These are phyloP conservation scores for Phrynocephalus versicolor DNA, from an alignment of 2,113 vertebrate genomes.

Conservation along the genomic window DNA sequence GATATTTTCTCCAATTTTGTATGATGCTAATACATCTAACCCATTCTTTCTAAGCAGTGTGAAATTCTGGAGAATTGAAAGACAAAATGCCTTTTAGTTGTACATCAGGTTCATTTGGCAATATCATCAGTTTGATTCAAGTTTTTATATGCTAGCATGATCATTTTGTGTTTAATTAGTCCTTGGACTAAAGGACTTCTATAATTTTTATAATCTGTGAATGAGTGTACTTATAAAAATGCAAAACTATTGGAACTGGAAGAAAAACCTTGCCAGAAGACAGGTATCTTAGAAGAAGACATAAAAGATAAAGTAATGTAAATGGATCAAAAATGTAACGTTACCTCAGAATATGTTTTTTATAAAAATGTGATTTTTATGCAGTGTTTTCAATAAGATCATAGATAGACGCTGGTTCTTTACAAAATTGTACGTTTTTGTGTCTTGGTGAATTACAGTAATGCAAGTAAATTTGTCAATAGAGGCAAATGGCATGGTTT, in stretches of 20 bases:
- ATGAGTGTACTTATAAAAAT: conserved; percentile 25
- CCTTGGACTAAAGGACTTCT: background rate
- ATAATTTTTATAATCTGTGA: conserved; percentile 8
- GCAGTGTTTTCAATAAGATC: conserved; percentile 36
- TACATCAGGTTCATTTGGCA: conserved; percentile 38
- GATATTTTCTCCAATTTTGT: conserved; percentile 11
- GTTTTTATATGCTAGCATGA: conserved; percentile 11
- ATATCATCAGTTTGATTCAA: conserved; percentile 1
- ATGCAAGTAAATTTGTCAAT: conserved; percentile 47
- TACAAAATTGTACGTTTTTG: conserved; percentile 32
- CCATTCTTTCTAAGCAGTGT: conserved; percentile 21
- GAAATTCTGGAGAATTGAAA: conserved; percentile 34
- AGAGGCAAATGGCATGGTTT: conserved; percentile 56
- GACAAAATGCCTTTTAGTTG: conserved; percentile 39
- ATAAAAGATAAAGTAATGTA: conserved; percentile 40
- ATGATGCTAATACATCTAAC: conserved; percentile 27
- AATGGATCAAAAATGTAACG: conserved; percentile 37
- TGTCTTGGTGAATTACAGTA: conserved; percentile 49
- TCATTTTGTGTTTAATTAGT: conserved; percentile 19
- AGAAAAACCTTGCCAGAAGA: conserved; percentile 3
- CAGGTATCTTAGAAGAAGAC: conserved; percentile 44
- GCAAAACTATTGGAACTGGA: background rate
- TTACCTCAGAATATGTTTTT: conserved; percentile 30
- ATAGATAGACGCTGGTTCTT: conserved; percentile 31
- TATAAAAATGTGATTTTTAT: conserved; percentile 40